Percentiles rank a stretch among this genome's conserved stretches.
These are phyloP conservation scores for Saturnia pavonia DNA, from an alignment of 2,888 invertebrate genomes.

Conservation along the genomic window DNA sequence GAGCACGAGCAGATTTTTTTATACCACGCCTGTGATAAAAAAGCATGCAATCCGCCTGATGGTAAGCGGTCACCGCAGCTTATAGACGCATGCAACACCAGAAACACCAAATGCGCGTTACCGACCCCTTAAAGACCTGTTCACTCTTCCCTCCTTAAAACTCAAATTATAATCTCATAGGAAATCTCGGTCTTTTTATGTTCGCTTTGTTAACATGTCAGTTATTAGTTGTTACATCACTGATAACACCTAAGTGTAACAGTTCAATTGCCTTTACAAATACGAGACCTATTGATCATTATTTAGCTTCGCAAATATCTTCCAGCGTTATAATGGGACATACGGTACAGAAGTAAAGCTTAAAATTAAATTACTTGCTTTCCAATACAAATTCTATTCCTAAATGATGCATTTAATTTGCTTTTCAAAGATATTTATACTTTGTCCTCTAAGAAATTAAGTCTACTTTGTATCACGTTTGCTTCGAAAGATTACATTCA, in stretches of 20 bases:
- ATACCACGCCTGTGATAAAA: no score
- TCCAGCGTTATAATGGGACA: not conserved
- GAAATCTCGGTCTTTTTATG: no score
- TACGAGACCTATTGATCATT: not conserved
- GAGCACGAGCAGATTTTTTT: no score
- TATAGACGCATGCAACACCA: no score
- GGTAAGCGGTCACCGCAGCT: no score
- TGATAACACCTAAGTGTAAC: not conserved
- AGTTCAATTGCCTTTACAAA: not conserved
- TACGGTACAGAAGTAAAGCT: not conserved
- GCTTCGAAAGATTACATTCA: slow-evolving; percentile 14
- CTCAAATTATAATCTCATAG: no score
- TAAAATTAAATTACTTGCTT: not conserved
- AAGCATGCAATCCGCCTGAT: no score
- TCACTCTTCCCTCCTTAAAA: no score
- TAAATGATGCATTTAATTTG: slow-evolving; percentile 1
- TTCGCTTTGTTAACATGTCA: not conserved
- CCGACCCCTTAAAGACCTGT: no score
- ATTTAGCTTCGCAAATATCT: not conserved
- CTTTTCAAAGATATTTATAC: not conserved
- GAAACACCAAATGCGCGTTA: no score
- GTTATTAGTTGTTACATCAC: not conserved
- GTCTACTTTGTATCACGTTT: slow-evolving; percentile 1
- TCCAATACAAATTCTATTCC: not conserved
- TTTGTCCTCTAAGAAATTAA: not conserved